phyloP scores from a whole-genome alignment of 2,113 vertebrate genomes.

The Hylia prasina region DNA sequence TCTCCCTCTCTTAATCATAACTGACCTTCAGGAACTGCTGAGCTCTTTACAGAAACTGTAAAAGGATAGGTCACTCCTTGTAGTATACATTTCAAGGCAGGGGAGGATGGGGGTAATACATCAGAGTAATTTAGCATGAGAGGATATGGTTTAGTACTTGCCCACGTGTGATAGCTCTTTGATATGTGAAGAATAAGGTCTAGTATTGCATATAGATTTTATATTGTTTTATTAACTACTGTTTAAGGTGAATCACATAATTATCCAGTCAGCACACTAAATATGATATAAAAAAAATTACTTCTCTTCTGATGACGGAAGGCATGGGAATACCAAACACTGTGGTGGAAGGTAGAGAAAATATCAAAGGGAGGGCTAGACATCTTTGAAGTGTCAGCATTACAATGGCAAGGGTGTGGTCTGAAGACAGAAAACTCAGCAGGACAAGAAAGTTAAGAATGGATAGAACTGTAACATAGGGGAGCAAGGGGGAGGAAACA shows the following conservation, averaged over 20 bases:
- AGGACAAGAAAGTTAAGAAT: neutral
- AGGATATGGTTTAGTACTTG: neutral
- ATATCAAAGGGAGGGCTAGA: neutral
- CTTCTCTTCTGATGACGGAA: neutral
- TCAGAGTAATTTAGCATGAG: neutral
- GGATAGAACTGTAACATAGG: neutral
- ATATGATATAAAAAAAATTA: neutral
- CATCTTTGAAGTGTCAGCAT: neutral
- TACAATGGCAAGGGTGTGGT: neutral
- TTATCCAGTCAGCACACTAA: neutral
- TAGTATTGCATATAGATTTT: neutral
- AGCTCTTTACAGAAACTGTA: neutral
- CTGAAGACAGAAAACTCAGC: neutral
- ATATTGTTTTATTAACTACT: neutral
- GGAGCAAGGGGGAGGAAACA: neutral
- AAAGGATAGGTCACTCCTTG: neutral
- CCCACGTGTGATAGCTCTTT: neutral
- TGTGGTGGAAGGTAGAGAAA: neutral
- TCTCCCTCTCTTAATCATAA: neutral
- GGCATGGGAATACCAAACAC: neutral
- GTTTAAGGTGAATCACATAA: neutral
- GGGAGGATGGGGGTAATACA: fast-evolving
- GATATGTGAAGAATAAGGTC: neutral
- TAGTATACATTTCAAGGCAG: neutral
- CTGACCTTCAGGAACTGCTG: neutral